Conservation (phyloP, 2,888 invertebrate species). For the Mythimna loreyi region DNA sequence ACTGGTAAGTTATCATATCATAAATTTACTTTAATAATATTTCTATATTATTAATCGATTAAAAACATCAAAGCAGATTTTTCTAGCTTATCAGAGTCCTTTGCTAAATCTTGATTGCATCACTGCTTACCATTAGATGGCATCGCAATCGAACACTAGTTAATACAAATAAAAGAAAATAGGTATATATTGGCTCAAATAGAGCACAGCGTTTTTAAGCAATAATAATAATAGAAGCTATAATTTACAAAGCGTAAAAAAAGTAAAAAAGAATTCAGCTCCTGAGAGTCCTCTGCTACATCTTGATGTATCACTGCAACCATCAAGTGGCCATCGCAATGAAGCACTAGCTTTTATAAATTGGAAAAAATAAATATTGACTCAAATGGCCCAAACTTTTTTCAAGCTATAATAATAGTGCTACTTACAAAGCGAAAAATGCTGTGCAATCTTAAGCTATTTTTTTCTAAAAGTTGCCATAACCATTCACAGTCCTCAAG, state of each 20-base stretch:
- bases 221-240: neutral
- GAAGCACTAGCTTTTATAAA: too few species aligned
- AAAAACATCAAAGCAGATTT: neutral
- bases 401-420: neutral
- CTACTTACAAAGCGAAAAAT: neutral
- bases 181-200: neutral
- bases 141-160: too few species aligned
- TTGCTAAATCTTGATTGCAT: neutral
- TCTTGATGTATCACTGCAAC: too few species aligned
- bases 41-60: neutral
- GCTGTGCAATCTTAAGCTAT: too few species aligned
- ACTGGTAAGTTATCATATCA: conserved; percentile 78
- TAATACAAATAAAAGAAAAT: too few species aligned
- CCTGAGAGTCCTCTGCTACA: too few species aligned
- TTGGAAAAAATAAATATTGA: too few species aligned
- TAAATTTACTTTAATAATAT: neutral
- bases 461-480: neutral
- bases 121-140: too few species aligned
- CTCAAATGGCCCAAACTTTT: neutral
- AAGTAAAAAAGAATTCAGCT: too few species aligned
- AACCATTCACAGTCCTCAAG: neutral
- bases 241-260: too few species aligned
- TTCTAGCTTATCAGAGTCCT: neutral
- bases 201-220: neutral
- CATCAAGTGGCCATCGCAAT: too few species aligned